Conservation (phyloP, 1,140 invertebrate species). For the Lasioglossum baleicum region DNA sequence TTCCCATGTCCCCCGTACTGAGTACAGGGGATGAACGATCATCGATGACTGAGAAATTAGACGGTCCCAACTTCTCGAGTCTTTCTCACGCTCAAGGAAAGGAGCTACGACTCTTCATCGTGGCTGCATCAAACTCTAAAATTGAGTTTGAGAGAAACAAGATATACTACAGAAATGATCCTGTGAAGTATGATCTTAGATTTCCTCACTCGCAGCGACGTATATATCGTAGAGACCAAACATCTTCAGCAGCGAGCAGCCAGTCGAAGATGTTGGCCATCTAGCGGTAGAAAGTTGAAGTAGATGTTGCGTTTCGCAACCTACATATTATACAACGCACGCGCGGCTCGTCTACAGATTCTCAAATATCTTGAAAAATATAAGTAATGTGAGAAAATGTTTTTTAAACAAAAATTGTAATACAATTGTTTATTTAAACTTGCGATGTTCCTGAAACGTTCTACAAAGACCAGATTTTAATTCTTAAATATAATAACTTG, state of each 20-base stretch:
- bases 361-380: too few species aligned
- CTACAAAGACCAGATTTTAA: too few species aligned
- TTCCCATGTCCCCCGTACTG: conserved; percentile 66
- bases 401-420: too few species aligned
- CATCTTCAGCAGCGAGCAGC: conserved; percentile 14
- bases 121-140: conserved; percentile 76
- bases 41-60: conserved; percentile 73
- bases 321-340: too few species aligned
- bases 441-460: too few species aligned
- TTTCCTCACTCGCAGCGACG: accelerated
- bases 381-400: too few species aligned
- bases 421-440: too few species aligned
- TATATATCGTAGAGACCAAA: background rate
- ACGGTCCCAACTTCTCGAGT: conserved; percentile 47
- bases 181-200: conserved; percentile 81
- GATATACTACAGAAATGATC: conserved; percentile 81
- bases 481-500: too few species aligned
- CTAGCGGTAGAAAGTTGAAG: conserved; percentile 2
- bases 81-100: conserved; percentile 79
- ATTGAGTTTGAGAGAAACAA: conserved; percentile 72
- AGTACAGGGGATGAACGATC: conserved; percentile 77
- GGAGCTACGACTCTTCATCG: conserved; percentile 77
- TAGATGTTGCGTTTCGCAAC: too few species aligned
- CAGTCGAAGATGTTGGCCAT: background rate
- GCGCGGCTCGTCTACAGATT: too few species aligned